These are phyloP conservation scores for Corythoichthys haematopterus DNA, from an alignment of 2,113 vertebrate genomes.

Conservation along the genomic window DNA sequence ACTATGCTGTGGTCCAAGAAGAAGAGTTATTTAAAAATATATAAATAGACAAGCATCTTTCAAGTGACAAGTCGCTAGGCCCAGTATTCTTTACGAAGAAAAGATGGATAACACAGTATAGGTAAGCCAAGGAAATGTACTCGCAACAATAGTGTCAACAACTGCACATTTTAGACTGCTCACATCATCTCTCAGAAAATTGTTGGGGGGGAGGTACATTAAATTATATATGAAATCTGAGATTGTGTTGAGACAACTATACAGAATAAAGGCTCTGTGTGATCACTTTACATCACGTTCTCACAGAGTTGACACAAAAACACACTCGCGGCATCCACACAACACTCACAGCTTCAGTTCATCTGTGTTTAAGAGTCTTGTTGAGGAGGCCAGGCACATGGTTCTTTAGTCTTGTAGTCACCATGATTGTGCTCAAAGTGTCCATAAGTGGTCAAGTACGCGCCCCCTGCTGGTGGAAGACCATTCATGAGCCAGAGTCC, in stretches of 20 bases:
- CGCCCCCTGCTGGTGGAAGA: slow-evolving; percentile 9
- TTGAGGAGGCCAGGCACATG: slow-evolving; percentile 27
- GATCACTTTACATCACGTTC: slow-evolving; percentile 8
- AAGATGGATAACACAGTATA: neutral
- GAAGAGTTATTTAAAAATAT: neutral
- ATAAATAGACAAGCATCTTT: neutral
- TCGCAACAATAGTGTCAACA: neutral
- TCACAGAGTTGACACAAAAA: slow-evolving; percentile 4
- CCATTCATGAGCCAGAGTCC: slow-evolving; percentile 42
- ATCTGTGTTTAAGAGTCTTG: slow-evolving; percentile 7
- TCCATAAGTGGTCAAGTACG: slow-evolving; percentile 6
- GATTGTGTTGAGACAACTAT: slow-evolving; percentile 6
- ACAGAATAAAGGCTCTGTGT: neutral
- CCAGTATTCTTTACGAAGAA: slow-evolving; percentile 2
- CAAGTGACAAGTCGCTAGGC: neutral
- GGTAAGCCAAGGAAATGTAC: slow-evolving; percentile 5
- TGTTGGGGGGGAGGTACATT: neutral
- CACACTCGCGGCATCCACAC: neutral
- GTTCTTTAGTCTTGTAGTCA: slow-evolving; percentile 15
- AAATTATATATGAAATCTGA: slow-evolving; percentile 9
- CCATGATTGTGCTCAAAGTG: slow-evolving; percentile 2
- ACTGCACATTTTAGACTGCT: neutral
- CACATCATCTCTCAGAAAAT: slow-evolving; percentile 3
- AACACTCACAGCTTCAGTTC: slow-evolving; percentile 12
- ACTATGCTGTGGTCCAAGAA: neutral